Evolutionary conservation across 2,888 invertebrate genomes (phyloP).

Genomic region (Apodemia zela): DNA sequence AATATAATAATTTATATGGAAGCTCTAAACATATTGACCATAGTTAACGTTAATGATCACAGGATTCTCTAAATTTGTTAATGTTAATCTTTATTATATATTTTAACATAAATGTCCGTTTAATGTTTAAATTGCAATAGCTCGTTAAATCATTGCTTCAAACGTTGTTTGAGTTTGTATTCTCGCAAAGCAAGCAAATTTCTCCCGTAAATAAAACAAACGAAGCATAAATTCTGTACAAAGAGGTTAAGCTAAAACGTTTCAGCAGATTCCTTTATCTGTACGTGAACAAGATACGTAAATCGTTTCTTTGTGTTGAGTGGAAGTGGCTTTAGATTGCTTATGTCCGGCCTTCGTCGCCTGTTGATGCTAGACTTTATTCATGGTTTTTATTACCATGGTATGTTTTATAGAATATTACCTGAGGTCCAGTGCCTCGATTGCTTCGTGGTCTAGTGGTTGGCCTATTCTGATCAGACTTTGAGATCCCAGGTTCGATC

Average conservation of each 20-base stretch:
- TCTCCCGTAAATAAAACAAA: background rate
- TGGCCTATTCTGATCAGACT: too few relatives aligned
- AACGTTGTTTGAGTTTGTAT: background rate
- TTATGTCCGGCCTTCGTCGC: slow-evolving; percentile 1
- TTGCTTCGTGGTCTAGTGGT: too few relatives aligned
- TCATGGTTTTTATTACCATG: background rate
- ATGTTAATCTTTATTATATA: too few relatives aligned
- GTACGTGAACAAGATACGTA: slow-evolving; percentile 5
- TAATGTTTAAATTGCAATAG: background rate
- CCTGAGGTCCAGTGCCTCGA: background rate
- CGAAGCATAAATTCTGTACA: slow-evolving; percentile 1
- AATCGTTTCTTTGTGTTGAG: slow-evolving; percentile 4
- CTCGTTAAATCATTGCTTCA: background rate
- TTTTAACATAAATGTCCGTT: background rate
- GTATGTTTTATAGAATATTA: background rate
- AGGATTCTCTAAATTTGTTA: too few relatives aligned
- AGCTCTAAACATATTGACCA: too few relatives aligned
- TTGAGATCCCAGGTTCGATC: too few relatives aligned
- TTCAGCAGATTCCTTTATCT: slow-evolving; percentile 3
- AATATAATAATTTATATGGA: too few relatives aligned
- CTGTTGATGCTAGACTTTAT: slow-evolving; percentile 1
- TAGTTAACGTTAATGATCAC: too few relatives aligned
- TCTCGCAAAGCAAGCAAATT: background rate
- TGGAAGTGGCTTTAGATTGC: background rate
- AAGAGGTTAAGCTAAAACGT: slow-evolving; percentile 11